Conservation (phyloP, 1,140 invertebrate genomes). For the Drosophila fuyamai region DNA sequence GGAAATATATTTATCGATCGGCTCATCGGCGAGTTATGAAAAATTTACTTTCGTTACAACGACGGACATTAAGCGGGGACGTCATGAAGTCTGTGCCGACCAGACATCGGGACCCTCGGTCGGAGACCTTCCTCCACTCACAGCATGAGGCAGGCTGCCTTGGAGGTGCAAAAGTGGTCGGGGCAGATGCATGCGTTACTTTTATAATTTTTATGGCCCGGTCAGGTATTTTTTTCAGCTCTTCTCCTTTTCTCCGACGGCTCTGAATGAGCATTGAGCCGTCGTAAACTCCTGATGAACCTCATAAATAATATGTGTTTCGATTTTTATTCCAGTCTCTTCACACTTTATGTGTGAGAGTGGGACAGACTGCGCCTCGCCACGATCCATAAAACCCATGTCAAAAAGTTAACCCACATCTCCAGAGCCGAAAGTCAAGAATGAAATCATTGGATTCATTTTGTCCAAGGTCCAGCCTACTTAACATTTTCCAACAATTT, state of each 20-base stretch:
- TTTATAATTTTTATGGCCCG: slow-evolving; percentile 74
- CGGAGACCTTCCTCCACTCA: slow-evolving; percentile 16
- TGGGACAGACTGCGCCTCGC: slow-evolving; percentile 5
- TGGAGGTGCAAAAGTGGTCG: slow-evolving; percentile 35
- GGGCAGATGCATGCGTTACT: slow-evolving; percentile 62
- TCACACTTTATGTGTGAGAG: slow-evolving; percentile 58
- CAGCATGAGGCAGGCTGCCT: slow-evolving; percentile 59
- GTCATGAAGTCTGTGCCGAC: slow-evolving; percentile 75
- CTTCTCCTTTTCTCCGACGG: slow-evolving; percentile 16
- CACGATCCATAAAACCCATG: slow-evolving; percentile 69
- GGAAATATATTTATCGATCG: slow-evolving; percentile 80
- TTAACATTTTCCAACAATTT: slow-evolving; percentile 59
- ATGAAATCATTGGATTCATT: slow-evolving; percentile 72
- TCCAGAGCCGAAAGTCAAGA: slow-evolving; percentile 54
- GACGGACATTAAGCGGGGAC: slow-evolving; percentile 65
- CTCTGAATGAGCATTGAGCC: slow-evolving; percentile 57
- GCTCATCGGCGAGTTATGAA: slow-evolving; percentile 68
- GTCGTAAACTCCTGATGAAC: slow-evolving; percentile 82
- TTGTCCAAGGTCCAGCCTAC: slow-evolving; percentile 56
- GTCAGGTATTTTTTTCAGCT: slow-evolving; percentile 54
- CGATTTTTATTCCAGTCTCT: slow-evolving; percentile 76
- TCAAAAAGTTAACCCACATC: slow-evolving; percentile 69
- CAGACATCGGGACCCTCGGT: slow-evolving; percentile 24
- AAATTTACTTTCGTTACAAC: slow-evolving; percentile 80
- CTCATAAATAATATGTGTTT: slow-evolving; percentile 81